Conservation (phyloP, 2,113 vertebrate species). For the Sorex araneus region DNA sequence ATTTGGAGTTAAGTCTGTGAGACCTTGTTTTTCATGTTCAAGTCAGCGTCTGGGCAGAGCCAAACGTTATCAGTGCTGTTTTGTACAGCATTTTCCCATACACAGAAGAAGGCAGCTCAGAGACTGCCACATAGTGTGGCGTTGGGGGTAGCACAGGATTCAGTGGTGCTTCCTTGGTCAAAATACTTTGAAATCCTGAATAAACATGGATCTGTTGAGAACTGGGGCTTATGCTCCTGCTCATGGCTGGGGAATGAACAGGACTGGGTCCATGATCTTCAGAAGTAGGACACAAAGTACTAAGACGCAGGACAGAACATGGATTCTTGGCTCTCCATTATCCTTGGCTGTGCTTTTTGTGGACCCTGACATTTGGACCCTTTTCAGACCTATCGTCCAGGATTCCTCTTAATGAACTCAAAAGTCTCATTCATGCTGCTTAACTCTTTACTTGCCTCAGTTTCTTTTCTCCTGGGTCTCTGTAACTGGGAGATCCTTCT, state of each 20-base stretch:
- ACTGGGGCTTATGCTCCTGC: background rate
- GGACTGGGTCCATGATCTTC: background rate
- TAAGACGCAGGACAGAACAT: background rate
- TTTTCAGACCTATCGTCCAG: background rate
- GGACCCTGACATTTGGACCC: background rate
- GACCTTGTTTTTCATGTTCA: conserved; percentile 67
- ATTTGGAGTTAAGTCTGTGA: conserved; percentile 68
- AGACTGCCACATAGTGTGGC: background rate
- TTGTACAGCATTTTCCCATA: conserved; percentile 75
- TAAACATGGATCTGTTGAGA: background rate
- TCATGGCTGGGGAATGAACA: background rate
- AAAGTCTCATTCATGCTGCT: background rate
- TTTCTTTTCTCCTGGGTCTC: conserved; percentile 4
- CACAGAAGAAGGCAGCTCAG: background rate
- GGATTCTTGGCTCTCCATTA: background rate
- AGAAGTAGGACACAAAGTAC: background rate
- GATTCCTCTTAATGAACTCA: background rate
- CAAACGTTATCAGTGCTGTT: conserved; percentile 68
- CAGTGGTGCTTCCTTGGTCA: background rate
- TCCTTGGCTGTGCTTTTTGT: background rate
- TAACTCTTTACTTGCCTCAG: background rate
- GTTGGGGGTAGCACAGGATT: background rate
- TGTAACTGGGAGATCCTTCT: background rate
- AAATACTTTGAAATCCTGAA: conserved; percentile 17
- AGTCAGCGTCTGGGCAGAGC: conserved; percentile 43